Evolutionary conservation across 2,888 invertebrate genomes (phyloP).

Genomic region (Xestobium rufovillosum): DNA sequence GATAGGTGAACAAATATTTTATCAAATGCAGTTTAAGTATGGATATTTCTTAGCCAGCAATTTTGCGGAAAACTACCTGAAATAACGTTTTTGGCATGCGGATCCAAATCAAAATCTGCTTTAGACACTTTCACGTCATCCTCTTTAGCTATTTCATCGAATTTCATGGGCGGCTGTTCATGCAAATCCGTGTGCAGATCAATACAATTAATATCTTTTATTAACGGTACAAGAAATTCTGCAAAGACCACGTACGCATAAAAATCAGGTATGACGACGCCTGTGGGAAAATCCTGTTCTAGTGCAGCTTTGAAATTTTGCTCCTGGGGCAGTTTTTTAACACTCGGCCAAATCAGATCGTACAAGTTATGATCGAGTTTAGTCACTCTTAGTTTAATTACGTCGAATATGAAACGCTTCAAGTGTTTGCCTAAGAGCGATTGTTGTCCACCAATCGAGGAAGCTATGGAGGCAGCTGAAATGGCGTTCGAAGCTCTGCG

Average conservation of each 20-base stretch:
- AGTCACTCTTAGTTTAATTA: slow-evolving; percentile 67
- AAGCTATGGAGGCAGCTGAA: slow-evolving; percentile 50
- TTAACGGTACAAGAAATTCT: slow-evolving; percentile 74
- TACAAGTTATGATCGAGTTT: slow-evolving; percentile 79
- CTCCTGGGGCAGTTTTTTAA: slow-evolving; percentile 64
- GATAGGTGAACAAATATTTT: too few relatives aligned
- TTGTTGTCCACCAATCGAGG: slow-evolving; percentile 37
- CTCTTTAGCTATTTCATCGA: slow-evolving; percentile 33
- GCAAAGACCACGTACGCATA: slow-evolving; percentile 78
- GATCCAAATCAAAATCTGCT: slow-evolving; percentile 57
- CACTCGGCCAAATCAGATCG: slow-evolving; percentile 84
- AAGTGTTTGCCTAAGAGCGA: slow-evolving; percentile 66
- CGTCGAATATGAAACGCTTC: slow-evolving; percentile 64
- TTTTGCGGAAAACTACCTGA: slow-evolving; percentile 40
- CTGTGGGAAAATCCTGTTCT: slow-evolving; percentile 66
- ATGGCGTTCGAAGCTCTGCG: slow-evolving; percentile 49
- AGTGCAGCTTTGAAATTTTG: slow-evolving; percentile 49
- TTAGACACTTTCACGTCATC: slow-evolving; percentile 27
- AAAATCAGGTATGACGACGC: slow-evolving; percentile 77
- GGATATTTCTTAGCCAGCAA: too few relatives aligned
- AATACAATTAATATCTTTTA: slow-evolving; percentile 71
- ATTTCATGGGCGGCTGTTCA: slow-evolving; percentile 56
- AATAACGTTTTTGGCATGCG: slow-evolving; percentile 59
- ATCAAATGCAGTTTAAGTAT: too few relatives aligned
- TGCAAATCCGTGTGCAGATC: slow-evolving; percentile 57